Evolutionary conservation across 1,140 invertebrate species (phyloP).

Genomic region (Macrocentrus cingulum): DNA sequence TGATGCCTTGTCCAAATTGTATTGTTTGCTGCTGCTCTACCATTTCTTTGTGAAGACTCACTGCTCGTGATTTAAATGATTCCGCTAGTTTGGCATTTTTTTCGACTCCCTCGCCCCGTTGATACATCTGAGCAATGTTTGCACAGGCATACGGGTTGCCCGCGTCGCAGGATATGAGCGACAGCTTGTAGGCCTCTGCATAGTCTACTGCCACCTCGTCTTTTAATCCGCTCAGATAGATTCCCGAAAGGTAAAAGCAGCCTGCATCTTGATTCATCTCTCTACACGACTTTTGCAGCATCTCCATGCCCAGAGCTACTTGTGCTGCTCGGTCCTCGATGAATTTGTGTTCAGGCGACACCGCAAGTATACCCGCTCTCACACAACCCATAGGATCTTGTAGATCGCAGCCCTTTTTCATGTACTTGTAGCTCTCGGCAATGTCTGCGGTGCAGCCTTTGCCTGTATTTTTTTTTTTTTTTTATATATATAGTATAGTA

Average conservation of each 20-base stretch:
- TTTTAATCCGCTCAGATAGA: conserved; percentile 74
- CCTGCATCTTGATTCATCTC: conserved; percentile 67
- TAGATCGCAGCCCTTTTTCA: conserved; percentile 76
- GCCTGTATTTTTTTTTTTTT: conserved; percentile 36
- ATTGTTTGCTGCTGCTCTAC: conserved; percentile 62
- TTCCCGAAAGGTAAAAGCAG: conserved; percentile 79
- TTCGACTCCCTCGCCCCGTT: conserved; percentile 70
- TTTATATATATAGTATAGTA: too few relatives aligned
- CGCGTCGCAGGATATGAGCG: conserved; percentile 75
- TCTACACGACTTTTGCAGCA: conserved; percentile 73
- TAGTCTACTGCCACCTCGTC: conserved; percentile 70
- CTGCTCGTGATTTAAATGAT: conserved; percentile 70
- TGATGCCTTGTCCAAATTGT: conserved; percentile 69
- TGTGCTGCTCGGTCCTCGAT: conserved; percentile 49
- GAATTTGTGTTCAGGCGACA: conserved; percentile 57
- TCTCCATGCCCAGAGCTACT: conserved; percentile 62
- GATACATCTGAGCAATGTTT: conserved; percentile 84
- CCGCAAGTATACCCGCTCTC: conserved; percentile 71
- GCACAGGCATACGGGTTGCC: conserved; percentile 83
- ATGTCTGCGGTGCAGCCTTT: conserved; percentile 37
- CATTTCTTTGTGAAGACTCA: conserved; percentile 69
- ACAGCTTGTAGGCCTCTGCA: conserved; percentile 74
- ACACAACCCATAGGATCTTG: conserved; percentile 72
- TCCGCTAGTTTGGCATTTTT: conserved; percentile 72
- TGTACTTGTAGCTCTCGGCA: conserved; percentile 66